Evolutionary conservation across 2,888 invertebrate species (phyloP).

Genomic region (Emmelina monodactyla): DNA sequence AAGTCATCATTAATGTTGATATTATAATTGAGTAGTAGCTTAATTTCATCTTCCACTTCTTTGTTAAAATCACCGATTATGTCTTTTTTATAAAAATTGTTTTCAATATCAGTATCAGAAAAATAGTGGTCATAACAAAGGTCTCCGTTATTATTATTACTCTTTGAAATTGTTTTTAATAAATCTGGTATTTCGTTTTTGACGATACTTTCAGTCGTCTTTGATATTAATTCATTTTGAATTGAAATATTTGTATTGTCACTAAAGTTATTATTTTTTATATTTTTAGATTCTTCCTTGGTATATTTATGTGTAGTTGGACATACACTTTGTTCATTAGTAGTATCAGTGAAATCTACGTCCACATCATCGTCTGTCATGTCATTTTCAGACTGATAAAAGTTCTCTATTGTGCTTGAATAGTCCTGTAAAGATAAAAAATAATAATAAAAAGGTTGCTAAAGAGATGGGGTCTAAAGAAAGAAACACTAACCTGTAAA

Average conservation of each 20-base stretch:
- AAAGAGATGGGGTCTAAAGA: background rate
- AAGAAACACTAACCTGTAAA: constrained; percentile 49
- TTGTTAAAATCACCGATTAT: constrained; percentile 68
- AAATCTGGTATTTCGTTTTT: constrained; percentile 50
- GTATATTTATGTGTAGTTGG: background rate
- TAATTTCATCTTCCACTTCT: constrained; percentile 68
- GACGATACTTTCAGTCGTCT: constrained; percentile 21
- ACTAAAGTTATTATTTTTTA: constrained; percentile 10
- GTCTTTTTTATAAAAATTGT: constrained; percentile 52
- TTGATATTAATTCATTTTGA: constrained; percentile 17
- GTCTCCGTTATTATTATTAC: constrained; percentile 38
- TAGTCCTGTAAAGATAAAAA: constrained; percentile 40
- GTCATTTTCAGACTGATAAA: constrained; percentile 61
- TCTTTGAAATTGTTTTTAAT: constrained; percentile 45
- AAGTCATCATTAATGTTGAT: constrained; percentile 55
- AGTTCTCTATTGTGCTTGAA: constrained; percentile 52
- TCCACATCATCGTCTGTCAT: constrained; percentile 59
- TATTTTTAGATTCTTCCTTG: constrained; percentile 36
- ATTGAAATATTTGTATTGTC: constrained; percentile 21
- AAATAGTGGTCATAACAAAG: constrained; percentile 33
- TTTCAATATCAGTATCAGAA: constrained; percentile 50
- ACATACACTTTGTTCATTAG: constrained; percentile 26
- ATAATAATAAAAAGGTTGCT: background rate
- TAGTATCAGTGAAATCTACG: constrained; percentile 40
- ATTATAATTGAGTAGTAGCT: constrained; percentile 52